Conservation (phyloP, 1,140 invertebrate species). For the Eumeta japonica region DNA sequence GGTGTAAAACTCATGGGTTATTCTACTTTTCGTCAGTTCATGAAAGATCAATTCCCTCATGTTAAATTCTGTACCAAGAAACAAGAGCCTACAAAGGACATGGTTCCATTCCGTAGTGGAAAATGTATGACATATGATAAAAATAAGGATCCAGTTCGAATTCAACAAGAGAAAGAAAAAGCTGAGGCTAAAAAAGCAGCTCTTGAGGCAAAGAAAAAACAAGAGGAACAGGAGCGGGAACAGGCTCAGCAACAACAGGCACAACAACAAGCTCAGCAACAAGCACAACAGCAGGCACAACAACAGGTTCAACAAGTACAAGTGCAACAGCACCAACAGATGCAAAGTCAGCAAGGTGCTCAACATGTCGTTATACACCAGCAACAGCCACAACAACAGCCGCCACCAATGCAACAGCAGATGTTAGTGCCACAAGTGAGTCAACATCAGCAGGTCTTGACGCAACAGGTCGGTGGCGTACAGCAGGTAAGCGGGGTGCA, state of each 20-base stretch:
- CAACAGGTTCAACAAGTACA: conserved; percentile 37
- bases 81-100: conserved; percentile 58
- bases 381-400: conserved; percentile 46
- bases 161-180: conserved; percentile 51
- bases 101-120: conserved; percentile 54
- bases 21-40: conserved; percentile 75
- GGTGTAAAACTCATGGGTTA: conserved; percentile 75
- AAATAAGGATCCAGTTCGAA: conserved; percentile 51
- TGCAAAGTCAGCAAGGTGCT: conserved; percentile 37
- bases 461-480: conserved; percentile 35
- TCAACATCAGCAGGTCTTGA: conserved; percentile 53
- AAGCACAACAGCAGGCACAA: conserved; percentile 39
- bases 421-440: conserved; percentile 51
- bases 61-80: conserved; percentile 69
- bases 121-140: conserved; percentile 52
- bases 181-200: conserved; percentile 47
- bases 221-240: conserved; percentile 32
- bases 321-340: conserved; percentile 32
- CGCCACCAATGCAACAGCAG: conserved; percentile 50
- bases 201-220: conserved; percentile 50
- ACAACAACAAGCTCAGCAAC: conserved; percentile 36
- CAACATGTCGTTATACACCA: conserved; percentile 52
- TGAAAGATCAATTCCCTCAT: conserved; percentile 79
- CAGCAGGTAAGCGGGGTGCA: conserved; percentile 34
- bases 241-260: conserved; percentile 45